Evolutionary conservation across 2,888 invertebrate species (phyloP), one percentile per base, ranked within the genome.

Genomic region (Brenthis hecate): DNA sequence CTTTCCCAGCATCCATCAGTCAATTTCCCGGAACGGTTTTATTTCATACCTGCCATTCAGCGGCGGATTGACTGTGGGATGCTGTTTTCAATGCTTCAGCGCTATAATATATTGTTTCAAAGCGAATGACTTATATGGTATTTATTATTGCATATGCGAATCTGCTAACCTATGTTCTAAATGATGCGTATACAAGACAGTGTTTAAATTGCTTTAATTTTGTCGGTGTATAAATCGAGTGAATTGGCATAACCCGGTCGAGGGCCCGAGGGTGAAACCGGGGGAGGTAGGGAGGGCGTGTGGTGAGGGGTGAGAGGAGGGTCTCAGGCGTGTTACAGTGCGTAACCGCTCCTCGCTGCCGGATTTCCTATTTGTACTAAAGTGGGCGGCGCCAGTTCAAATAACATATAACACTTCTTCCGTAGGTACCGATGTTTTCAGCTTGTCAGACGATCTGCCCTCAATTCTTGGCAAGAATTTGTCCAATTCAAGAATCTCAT

Each of bases 361-460:
- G 91, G 91, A 90, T 90, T 93, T 93, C 92, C 92, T 92, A 90
- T 91, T 90, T 88, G 90, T 88, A 92, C 91, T 91, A 91, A 91
- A 92, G 90, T 90, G 89, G 89, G 89, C 91, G 89, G 91, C 89
- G 89, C 89, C 87, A 79, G 85, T 86, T 84, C 85, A 87, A 89
- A 90, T 90, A 91, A 90, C 90, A 88, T 87, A 89, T 88, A 88
- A 86, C 86, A 86, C 84, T 86, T 87, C 87, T 91, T 89, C 87
- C 87, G 87, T 83, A 84, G 87, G 83, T 84, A 87, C 87, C 83
- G 83, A 83, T 86, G 88, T 88, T 84, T 85, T 85, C 85, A 81
- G 85, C 89, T 86, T 87, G 90, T 89, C 88, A 86, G 88, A 89
- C 89, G 88, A 90, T 89, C 88, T 91, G 88, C 89, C 88, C 88